Evolutionary conservation across 2,888 invertebrate species (phyloP).

Genomic region (Macaria notata): DNA sequence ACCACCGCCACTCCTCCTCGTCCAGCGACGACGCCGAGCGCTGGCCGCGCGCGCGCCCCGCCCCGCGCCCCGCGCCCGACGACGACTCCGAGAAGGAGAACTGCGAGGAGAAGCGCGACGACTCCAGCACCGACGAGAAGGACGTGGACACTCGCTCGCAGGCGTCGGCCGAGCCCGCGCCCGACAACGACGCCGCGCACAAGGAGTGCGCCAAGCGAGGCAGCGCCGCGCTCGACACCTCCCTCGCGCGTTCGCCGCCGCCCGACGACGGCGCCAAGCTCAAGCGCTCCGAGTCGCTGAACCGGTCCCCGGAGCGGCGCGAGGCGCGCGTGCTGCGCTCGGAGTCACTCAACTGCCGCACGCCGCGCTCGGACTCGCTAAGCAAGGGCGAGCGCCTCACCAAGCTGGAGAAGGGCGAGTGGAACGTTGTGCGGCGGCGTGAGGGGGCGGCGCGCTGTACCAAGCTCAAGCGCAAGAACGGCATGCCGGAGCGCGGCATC

Average conservation of each 20-base stretch:
- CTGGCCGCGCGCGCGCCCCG: slow-evolving; percentile 40
- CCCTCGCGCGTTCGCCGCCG: too few species aligned
- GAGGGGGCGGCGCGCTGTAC: slow-evolving; percentile 81
- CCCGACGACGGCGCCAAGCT: slow-evolving; percentile 51
- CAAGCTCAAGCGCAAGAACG: slow-evolving; percentile 88
- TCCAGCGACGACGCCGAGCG: slow-evolving; percentile 58
- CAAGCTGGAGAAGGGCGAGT: slow-evolving; percentile 88
- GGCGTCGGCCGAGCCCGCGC: slow-evolving; percentile 56
- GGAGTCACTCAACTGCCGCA: slow-evolving; percentile 83
- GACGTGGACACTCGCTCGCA: slow-evolving; percentile 89
- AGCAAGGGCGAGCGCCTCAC: slow-evolving; percentile 64
- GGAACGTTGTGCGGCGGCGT: slow-evolving; percentile 85
- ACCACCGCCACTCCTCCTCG: slow-evolving; percentile 63
- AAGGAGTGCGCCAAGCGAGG: slow-evolving; percentile 50
- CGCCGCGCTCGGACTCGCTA: slow-evolving; percentile 48
- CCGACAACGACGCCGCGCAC: slow-evolving; percentile 66
- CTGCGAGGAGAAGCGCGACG: slow-evolving; percentile 46
- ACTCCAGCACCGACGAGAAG: slow-evolving; percentile 77
- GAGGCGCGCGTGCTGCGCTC: slow-evolving; percentile 82
- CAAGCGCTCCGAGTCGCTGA: slow-evolving; percentile 84
- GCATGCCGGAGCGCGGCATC: slow-evolving; percentile 91
- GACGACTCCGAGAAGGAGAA: slow-evolving; percentile 74
- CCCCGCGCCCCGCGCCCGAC: slow-evolving; percentile 38
- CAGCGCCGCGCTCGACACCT: slow-evolving; percentile 47
- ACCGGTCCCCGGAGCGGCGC: slow-evolving; percentile 72